Conservation (phyloP, 2,113 vertebrate genomes). For the Eleginops maclovinus region DNA sequence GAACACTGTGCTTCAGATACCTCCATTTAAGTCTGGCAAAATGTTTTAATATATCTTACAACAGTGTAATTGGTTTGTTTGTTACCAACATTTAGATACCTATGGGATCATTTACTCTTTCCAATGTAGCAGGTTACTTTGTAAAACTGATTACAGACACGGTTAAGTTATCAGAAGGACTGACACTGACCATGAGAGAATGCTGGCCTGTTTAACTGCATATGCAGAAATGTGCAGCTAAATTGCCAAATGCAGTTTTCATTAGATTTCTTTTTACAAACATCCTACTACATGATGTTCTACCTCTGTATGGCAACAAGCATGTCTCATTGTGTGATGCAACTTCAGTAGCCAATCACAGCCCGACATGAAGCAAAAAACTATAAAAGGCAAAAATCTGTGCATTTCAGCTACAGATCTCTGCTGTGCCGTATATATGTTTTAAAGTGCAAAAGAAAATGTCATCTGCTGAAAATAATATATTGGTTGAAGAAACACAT, state of each 20-base stretch:
- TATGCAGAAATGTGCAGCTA: slow-evolving; percentile 21
- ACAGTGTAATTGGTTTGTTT: slow-evolving; percentile 1
- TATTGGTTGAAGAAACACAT: slow-evolving; percentile 12
- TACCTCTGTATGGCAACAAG: background rate
- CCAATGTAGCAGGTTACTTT: background rate
- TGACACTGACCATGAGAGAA: slow-evolving; percentile 22
- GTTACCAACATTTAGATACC: background rate
- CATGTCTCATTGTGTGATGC: background rate
- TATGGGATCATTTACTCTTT: slow-evolving; percentile 7
- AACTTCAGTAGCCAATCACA: background rate
- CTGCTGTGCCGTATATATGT: background rate
- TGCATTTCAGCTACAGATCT: background rate
- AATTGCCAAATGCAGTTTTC: slow-evolving; percentile 18
- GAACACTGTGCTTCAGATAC: background rate
- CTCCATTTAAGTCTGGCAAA: background rate
- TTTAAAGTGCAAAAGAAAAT: background rate
- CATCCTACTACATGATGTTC: background rate
- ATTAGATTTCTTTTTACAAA: background rate
- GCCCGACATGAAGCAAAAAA: background rate
- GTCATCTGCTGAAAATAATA: background rate
- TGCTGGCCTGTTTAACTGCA: slow-evolving; percentile 14
- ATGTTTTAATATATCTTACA: background rate
- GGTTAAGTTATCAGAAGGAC: slow-evolving; percentile 23
- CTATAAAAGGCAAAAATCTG: slow-evolving; percentile 5
- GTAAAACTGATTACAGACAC: slow-evolving; percentile 11